These are phyloP conservation scores for Caenorhabditis latens DNA, from an alignment of 1,140 invertebrate genomes.

Conservation along the genomic window DNA sequence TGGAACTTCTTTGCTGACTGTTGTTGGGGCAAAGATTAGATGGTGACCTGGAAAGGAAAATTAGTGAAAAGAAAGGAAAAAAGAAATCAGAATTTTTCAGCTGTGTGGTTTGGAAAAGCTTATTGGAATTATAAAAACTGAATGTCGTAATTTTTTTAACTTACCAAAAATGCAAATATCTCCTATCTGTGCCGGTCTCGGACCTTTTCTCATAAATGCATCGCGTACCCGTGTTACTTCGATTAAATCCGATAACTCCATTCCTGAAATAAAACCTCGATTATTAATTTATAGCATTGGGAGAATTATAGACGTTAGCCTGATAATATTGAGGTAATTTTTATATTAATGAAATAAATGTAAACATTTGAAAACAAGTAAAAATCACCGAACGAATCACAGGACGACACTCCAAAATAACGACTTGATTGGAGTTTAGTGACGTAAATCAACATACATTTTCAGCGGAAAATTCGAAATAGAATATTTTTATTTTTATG, in stretches of 20 bases:
- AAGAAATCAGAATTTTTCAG: neutral
- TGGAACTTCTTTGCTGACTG: slow-evolving; percentile 72
- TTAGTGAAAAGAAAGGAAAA: neutral
- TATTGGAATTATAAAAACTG: neutral
- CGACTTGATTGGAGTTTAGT: neutral
- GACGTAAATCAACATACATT: neutral
- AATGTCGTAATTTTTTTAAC: neutral
- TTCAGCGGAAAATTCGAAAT: neutral
- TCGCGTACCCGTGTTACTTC: slow-evolving; percentile 74
- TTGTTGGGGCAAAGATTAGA: slow-evolving; percentile 85
- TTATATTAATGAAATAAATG: too few species aligned
- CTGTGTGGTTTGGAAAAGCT: too few species aligned
- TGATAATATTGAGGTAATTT: too few species aligned
- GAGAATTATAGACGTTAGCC: too few species aligned
- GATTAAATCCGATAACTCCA: slow-evolving; percentile 76
- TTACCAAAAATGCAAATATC: slow-evolving; percentile 87
- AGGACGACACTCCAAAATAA: neutral
- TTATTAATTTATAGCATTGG: too few species aligned
- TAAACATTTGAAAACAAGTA: too few species aligned
- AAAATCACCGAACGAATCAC: too few species aligned
- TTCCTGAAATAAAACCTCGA: slow-evolving; percentile 42
- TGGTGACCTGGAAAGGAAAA: slow-evolving; percentile 72
- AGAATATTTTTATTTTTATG: neutral
- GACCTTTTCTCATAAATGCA: slow-evolving; percentile 73
- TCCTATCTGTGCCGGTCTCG: slow-evolving; percentile 70